phyloP scores from a whole-genome alignment of 2,113 vertebrate species.

The Odobenus rosmarus region DNA sequence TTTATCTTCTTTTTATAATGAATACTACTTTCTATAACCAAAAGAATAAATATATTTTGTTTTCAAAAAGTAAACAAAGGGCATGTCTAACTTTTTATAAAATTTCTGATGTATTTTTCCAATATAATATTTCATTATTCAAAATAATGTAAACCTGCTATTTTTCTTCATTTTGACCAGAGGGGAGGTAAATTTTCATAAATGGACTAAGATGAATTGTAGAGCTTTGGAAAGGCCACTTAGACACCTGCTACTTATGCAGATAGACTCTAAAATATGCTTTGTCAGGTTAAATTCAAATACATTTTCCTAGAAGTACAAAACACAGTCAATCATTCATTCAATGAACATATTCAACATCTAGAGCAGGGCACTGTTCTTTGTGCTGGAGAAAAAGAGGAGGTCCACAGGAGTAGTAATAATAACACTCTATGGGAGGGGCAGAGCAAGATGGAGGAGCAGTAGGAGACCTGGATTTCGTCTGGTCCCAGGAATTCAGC shows the following conservation, averaged over 20 bases:
- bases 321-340: neutral
- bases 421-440: neutral
- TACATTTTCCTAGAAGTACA: neutral
- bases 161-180: neutral
- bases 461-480: too few relatives aligned
- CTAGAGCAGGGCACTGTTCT: neutral
- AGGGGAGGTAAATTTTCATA: neutral
- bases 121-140: neutral
- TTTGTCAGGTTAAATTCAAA: neutral
- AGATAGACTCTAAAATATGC: neutral
- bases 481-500: too few relatives aligned
- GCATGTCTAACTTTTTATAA: neutral
- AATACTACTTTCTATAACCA: neutral
- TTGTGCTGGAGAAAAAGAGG: neutral
- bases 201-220: neutral
- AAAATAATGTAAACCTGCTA: neutral
- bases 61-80: slow-evolving; percentile 6
- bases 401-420: neutral
- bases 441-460: too few relatives aligned
- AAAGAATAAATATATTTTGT: slow-evolving; percentile 17
- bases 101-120: neutral
- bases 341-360: neutral
- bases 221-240: neutral
- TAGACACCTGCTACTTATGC: neutral
- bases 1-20: neutral